phyloP scores from a whole-genome alignment of 2,113 vertebrate species.

The human (Homo sapiens) region GRCh38 chr20:3948501-3949000 shows the following conservation, averaged over 20 bases:
- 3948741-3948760: background rate
- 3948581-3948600: constrained; percentile 31
- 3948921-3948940: background rate
- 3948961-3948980: constrained; percentile 12
- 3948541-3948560: constrained; percentile 40
- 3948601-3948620: background rate
- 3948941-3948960: background rate
- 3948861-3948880: background rate
- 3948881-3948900: background rate
- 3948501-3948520: constrained; percentile 18
- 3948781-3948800: background rate
- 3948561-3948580: background rate
- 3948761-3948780: background rate
- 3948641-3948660: background rate
- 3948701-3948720: background rate
- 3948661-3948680: constrained; percentile 9
- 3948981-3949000: background rate
- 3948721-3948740: background rate
- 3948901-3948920: background rate
- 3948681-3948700: background rate
- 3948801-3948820: background rate
- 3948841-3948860: background rate
- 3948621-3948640: background rate
- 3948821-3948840: constrained; percentile 23
- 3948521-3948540: constrained; percentile 34